These are phyloP conservation scores for Vesta saturnalis DNA, from an alignment of 2,888 invertebrate genomes.

Conservation along the genomic window DNA sequence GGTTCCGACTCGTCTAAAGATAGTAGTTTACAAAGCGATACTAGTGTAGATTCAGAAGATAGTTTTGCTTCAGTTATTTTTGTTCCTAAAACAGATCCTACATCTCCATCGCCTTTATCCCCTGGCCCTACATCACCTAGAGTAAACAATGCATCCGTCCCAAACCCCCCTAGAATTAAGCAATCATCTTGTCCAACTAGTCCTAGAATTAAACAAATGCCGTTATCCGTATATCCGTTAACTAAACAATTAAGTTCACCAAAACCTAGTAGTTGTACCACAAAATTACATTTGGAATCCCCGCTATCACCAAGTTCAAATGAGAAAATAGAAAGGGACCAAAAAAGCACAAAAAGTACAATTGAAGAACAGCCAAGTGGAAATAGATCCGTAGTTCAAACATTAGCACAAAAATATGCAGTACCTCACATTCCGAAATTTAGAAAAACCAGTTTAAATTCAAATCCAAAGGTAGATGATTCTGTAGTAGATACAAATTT, in stretches of 20 bases:
- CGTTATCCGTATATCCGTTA: conserved; percentile 65
- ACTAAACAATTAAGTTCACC: conserved; percentile 71
- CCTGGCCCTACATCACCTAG: conserved; percentile 72
- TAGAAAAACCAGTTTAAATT: conserved; percentile 52
- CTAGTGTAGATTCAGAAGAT: conserved; percentile 93
- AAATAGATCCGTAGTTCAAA: conserved; percentile 39
- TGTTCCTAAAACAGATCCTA: conserved; percentile 82
- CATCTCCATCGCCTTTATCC: conserved; percentile 70
- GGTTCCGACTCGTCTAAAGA: conserved; percentile 90
- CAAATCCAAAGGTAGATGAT: conserved; percentile 43
- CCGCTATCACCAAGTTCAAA: conserved; percentile 58
- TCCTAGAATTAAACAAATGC: conserved; percentile 72
- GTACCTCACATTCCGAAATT: conserved; percentile 60
- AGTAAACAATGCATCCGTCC: conserved; percentile 76
- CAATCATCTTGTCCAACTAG: conserved; percentile 75
- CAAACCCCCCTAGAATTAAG: conserved; percentile 80
- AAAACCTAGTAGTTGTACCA: conserved; percentile 60
- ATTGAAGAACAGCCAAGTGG: conserved; percentile 32
- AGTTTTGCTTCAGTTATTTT: conserved; percentile 94
- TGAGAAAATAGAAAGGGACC: conserved; percentile 61
- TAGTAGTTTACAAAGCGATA: conserved; percentile 91
- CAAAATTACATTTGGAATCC: conserved; percentile 45
- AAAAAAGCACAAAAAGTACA: conserved; percentile 45
- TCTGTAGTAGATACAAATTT: conserved; percentile 21
- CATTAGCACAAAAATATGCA: conserved; percentile 58